Base-by-base conservation (phyloP, 2,797 vertebrate genomes). In the Setipinna tenuifilis region DNA sequence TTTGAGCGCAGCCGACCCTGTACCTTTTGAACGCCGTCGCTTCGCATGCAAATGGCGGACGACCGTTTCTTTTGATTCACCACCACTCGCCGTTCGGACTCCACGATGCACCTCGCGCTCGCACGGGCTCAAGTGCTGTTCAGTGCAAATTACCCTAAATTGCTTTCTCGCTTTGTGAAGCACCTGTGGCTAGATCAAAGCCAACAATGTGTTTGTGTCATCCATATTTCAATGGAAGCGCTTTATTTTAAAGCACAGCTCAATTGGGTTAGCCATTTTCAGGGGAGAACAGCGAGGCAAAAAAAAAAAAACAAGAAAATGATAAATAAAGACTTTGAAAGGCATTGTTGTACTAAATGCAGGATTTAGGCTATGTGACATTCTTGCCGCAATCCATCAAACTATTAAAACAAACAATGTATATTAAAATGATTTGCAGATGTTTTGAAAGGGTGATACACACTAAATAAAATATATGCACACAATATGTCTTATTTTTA, bases 131-230 rank as follows among this genome's bases (percentile, higher is more conserved):
- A 82, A 94, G 92, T 91, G 91, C 87, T 93, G 91, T 93, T 95
- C 92, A 92, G 93, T 88, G 90, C 89, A 95, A 95, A 95, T 95
- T 95, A 95, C 93, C 93, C 82, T 90, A 94, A 95, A 96, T 95
- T 95, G 94, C 91, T 93, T 92, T 94, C 91, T 93, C 92, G 92
- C 92, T 92, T 92, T 90, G 90, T 92, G 91, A 95, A 94, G 95
- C 95, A 96, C 94, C 95, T 95, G 95, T 90, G 92, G 48, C 6
- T 3, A 89, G 94, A 95, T 96, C 95, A 95, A 96, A 96, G 94
- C 93, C 93, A 88, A 87, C 84, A 89, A 88, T 91, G 91, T 90
- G 88, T 58, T 83, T 90, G 90, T 93, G 93, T 92, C 93, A 92
- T 93, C 93, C 92, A 90, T 90, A 89, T 94, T 94, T 94, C 87